These are phyloP conservation scores for Botia kubotai DNA, from an alignment of 2,797 vertebrate species.

Conservation along the genomic window DNA sequence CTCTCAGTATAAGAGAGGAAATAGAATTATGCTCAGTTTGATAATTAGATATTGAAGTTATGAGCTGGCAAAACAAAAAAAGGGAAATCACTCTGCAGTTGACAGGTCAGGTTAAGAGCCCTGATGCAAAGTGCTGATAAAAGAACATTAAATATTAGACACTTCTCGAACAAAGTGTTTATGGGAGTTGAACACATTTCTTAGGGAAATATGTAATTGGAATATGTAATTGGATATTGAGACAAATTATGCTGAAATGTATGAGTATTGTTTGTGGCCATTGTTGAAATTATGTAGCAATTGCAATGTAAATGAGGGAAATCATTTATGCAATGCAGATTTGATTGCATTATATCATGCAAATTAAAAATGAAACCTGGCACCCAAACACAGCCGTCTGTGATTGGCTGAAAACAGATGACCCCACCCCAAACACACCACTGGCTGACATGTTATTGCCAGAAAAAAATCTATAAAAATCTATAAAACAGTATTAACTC, in stretches of 20 bases:
- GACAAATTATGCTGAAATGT: background rate
- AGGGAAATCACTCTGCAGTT: conserved; percentile 71
- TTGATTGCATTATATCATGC: background rate
- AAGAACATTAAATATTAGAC: conserved; percentile 1
- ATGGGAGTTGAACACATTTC: background rate
- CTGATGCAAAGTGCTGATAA: conserved; percentile 46
- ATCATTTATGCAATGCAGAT: no score
- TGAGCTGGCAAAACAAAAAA: conserved; percentile 75
- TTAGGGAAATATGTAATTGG: background rate
- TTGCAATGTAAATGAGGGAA: background rate
- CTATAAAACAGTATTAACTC: no score
- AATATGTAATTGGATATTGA: background rate
- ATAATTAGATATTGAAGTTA: conserved; percentile 83
- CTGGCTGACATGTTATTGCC: no score
- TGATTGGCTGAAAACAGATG: no score
- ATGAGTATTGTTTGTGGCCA: background rate
- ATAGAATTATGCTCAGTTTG: conserved; percentile 75
- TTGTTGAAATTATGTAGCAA: background rate
- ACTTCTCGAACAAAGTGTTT: conserved; percentile 21
- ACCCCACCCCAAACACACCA: no score
- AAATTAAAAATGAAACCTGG: no score
- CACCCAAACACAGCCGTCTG: no score
- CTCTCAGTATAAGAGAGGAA: conserved; percentile 71
- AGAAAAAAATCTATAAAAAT: no score
- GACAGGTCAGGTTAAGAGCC: conserved; percentile 64